phyloP scores from a whole-genome alignment of 2,888 invertebrate species.

The Theretra japonica region DNA sequence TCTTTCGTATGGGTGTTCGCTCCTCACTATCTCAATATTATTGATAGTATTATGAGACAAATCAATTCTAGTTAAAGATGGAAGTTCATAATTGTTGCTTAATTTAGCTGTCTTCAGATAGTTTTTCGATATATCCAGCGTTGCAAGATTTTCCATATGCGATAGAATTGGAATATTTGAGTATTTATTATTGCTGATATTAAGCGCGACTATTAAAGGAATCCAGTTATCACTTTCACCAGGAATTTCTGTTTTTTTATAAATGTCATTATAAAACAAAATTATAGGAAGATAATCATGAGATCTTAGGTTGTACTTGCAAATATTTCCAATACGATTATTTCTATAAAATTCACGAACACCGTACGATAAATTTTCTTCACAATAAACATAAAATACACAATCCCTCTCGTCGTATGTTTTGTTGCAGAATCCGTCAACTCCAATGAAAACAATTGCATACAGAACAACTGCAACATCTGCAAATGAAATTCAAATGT shows the following conservation, averaged over 20 bases:
- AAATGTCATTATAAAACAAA: not conserved
- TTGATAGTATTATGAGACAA: constrained; percentile 62
- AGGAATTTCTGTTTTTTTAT: not conserved
- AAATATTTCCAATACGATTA: not conserved
- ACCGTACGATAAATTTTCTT: too few relatives aligned
- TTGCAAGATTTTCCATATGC: constrained; percentile 49
- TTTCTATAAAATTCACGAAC: not conserved
- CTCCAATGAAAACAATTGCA: not conserved
- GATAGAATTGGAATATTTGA: constrained; percentile 43
- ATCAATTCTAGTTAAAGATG: constrained; percentile 52
- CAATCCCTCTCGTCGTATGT: not conserved
- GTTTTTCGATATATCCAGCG: constrained; percentile 58
- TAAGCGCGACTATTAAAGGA: constrained; percentile 45
- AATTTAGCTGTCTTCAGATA: constrained; percentile 51
- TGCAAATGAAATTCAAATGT: not conserved
- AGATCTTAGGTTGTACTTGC: not conserved
- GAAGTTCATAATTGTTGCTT: constrained; percentile 47
- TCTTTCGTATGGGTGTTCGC: constrained; percentile 41
- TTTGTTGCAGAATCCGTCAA: not conserved
- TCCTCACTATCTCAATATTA: constrained; percentile 42
- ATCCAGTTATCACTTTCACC: not conserved
- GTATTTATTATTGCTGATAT: constrained; percentile 53
- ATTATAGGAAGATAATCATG: constrained; percentile 8
- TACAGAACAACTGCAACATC: not conserved
- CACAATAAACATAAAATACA: too few relatives aligned